phyloP scores from a whole-genome alignment of 2,888 invertebrate species.

The Herminia tarsipennalis region DNA sequence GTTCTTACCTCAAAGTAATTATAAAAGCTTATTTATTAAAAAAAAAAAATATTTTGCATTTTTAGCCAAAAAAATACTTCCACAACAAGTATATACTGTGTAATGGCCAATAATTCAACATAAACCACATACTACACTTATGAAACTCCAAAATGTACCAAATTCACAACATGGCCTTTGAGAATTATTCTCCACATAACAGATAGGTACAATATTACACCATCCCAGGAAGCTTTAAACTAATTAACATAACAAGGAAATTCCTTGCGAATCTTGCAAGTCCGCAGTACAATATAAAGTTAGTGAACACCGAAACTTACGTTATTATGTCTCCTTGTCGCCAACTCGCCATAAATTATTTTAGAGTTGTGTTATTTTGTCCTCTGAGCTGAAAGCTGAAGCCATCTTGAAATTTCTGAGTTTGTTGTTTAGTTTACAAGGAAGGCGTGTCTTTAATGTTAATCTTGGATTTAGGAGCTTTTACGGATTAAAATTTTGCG shows the following conservation, averaged over 20 bases:
- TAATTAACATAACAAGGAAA: constrained; percentile 44
- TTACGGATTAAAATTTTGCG: no score
- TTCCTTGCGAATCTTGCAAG: constrained; percentile 23
- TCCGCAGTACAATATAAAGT: constrained; percentile 33
- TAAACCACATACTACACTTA: not conserved
- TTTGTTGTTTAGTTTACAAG: not conserved
- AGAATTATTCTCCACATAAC: constrained; percentile 18
- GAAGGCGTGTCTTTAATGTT: not conserved
- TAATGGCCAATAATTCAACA: no score
- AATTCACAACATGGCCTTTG: not conserved
- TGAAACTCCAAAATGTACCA: not conserved
- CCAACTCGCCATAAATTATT: constrained; percentile 36
- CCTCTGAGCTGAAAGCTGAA: not conserved
- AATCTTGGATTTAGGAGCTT: not conserved
- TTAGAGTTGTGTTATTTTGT: constrained; percentile 38
- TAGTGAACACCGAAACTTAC: constrained; percentile 33
- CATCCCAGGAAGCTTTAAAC: constrained; percentile 17
- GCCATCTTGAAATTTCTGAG: constrained; percentile 28
- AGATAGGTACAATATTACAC: constrained; percentile 9
- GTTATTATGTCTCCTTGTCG: constrained; percentile 38
- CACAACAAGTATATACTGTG: no score
- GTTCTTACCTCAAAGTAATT: no score
- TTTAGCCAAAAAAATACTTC: no score
- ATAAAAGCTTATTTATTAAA: no score
- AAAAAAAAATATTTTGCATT: no score